Percentiles rank a stretch among this genome's conserved stretches.
phyloP scores from a whole-genome alignment of 2,888 invertebrate species.

The Odontothrips loti region DNA sequence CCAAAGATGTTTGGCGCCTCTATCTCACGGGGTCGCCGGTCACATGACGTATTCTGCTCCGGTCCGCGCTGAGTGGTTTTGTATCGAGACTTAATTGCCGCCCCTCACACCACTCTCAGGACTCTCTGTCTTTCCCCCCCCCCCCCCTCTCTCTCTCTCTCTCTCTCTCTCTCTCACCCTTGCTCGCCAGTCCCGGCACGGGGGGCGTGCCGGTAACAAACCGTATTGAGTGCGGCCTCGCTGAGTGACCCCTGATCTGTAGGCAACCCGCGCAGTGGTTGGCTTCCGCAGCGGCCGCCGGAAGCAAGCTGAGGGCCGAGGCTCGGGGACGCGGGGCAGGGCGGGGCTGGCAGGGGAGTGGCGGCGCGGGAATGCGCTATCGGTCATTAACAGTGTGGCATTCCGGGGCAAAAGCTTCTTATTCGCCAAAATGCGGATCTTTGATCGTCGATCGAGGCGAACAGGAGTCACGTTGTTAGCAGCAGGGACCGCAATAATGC shows the following conservation, averaged over 20 bases:
- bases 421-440: too few species aligned
- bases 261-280: not conserved
- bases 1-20: too few species aligned
- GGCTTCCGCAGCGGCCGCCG: too few species aligned
- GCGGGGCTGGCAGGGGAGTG: not conserved
- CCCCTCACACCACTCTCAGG: not conserved
- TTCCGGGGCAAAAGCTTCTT: too few species aligned
- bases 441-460: too few species aligned
- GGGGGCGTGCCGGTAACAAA: not conserved
- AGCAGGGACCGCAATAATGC: too few species aligned
- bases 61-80: conserved; percentile 19
- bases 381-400: too few species aligned
- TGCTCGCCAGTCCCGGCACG: not conserved
- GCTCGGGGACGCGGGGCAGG: not conserved
- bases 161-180: not conserved
- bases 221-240: not conserved
- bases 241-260: not conserved
- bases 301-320: too few species aligned
- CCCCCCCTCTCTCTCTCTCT: not conserved
- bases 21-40: too few species aligned
- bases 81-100: conserved; percentile 17
- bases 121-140: not conserved
- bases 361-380: too few species aligned
- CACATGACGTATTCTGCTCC: not conserved
- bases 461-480: too few species aligned